These are phyloP conservation scores for Hyles euphorbiae DNA, from an alignment of 1,140 invertebrate species.

Conservation along the genomic window DNA sequence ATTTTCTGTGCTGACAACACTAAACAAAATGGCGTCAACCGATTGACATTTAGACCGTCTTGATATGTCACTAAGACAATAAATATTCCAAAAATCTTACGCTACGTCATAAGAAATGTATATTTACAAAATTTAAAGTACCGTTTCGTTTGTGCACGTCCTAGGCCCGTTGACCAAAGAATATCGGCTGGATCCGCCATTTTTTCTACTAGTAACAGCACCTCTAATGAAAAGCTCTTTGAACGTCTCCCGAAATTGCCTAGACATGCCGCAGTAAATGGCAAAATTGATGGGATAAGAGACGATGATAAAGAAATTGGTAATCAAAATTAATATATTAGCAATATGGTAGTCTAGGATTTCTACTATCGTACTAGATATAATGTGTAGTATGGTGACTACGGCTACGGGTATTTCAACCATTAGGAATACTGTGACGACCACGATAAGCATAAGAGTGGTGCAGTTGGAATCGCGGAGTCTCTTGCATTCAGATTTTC, in stretches of 20 bases:
- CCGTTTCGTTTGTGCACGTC: conserved; percentile 88
- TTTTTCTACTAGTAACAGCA: conserved; percentile 76
- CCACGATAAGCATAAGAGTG: conserved; percentile 95
- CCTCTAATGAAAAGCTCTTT: conserved; percentile 89
- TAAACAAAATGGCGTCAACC: too few species aligned
- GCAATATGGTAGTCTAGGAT: conserved; percentile 88
- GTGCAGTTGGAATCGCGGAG: conserved; percentile 93
- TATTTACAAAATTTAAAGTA: conserved; percentile 77
- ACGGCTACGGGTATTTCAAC: conserved; percentile 95
- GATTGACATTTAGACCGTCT: too few species aligned
- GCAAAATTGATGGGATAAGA: conserved; percentile 96
- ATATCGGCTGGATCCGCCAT: conserved; percentile 83
- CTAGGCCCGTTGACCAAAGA: conserved; percentile 87
- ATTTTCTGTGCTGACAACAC: too few species aligned
- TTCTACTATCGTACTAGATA: conserved; percentile 82
- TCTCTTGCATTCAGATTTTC: conserved; percentile 89
- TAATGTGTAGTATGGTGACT: conserved; percentile 89
- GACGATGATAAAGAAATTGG: conserved; percentile 93
- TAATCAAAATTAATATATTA: conserved; percentile 89
- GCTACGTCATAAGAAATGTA: background rate
- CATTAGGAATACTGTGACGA: conserved; percentile 92
- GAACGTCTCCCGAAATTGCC: conserved; percentile 95
- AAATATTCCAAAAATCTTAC: conserved; percentile 2
- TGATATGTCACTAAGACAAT: conserved; percentile 2
- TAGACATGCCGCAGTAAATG: conserved; percentile 96